Evolutionary conservation across 30 jellyfish, hydroid and myxozoan species (phyloP).

Genomic region (Pelagia noctiluca): DNA sequence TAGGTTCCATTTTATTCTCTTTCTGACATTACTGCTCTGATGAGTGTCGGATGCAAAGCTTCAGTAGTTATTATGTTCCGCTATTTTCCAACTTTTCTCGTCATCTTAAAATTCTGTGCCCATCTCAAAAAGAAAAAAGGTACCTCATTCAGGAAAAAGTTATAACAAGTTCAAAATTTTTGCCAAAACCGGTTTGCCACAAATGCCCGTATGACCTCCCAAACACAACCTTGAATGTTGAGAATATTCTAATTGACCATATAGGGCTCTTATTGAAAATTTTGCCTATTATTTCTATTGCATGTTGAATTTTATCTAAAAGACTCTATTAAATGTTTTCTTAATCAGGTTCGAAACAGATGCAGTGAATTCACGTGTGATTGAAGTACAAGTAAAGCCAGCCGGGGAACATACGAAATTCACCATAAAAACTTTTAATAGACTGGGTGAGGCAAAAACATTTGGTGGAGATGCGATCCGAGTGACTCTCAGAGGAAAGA

Average conservation of each 20-base stretch:
- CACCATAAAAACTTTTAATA: constrained; percentile 69
- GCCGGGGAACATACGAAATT: constrained; percentile 86
- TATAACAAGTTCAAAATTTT: neutral
- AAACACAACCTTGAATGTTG: neutral
- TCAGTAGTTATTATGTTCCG: too few species aligned
- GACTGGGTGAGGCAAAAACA: constrained; percentile 64
- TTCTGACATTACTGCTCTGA: too few species aligned
- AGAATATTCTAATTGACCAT: too few species aligned
- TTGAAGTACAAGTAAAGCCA: constrained; percentile 42
- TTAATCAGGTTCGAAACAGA: constrained; percentile 68
- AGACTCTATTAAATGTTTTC: neutral
- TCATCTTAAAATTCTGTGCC: too few species aligned
- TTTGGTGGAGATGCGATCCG: constrained; percentile 95
- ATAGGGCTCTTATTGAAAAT: neutral
- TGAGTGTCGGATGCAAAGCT: too few species aligned
- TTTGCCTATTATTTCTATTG: neutral
- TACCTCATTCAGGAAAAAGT: too few species aligned
- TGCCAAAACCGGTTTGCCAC: neutral
- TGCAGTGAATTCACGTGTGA: constrained; percentile 63
- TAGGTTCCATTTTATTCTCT: too few species aligned
- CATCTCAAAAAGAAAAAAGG: too few species aligned
- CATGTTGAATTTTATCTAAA: neutral
- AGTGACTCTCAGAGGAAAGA: constrained; percentile 78
- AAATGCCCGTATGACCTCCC: neutral
- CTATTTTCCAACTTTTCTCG: too few species aligned